These are phyloP conservation scores for Salminus brasiliensis DNA, from an alignment of 2,113 vertebrate genomes.

Conservation along the genomic window DNA sequence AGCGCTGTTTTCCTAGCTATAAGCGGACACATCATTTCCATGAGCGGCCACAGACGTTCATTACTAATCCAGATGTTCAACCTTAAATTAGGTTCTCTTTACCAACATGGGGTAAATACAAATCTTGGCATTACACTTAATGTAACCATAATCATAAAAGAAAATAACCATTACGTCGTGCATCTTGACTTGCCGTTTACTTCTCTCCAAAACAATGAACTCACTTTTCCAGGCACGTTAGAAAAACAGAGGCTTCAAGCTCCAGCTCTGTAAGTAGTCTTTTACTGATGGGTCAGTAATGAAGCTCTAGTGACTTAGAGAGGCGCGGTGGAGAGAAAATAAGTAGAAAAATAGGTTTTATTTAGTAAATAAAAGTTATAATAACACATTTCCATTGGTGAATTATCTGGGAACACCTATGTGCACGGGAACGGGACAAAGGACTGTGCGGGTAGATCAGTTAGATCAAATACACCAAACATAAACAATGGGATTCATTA, in stretches of 20 bases:
- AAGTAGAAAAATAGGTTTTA: conserved; percentile 36
- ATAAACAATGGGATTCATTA: not conserved
- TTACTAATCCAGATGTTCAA: not conserved
- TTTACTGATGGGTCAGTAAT: too few relatives aligned
- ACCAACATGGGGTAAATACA: not conserved
- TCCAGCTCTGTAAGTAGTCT: not conserved
- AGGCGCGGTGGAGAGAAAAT: not conserved
- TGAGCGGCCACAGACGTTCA: not conserved
- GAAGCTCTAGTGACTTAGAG: not conserved
- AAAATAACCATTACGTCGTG: not conserved
- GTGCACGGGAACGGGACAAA: not conserved
- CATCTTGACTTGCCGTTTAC: not conserved
- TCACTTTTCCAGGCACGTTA: not conserved
- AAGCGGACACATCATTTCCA: not conserved
- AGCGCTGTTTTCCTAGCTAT: not conserved
- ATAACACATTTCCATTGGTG: not conserved
- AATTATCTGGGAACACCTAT: not conserved
- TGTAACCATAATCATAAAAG: not conserved
- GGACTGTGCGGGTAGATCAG: too few relatives aligned
- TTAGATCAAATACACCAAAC: not conserved
- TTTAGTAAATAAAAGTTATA: conserved; percentile 56
- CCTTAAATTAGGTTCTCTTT: not conserved
- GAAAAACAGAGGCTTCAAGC: not conserved
- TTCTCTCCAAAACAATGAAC: not conserved
- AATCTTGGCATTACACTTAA: not conserved